phyloP scores from a whole-genome alignment of 2,113 vertebrate species.

The Chiloscyllium plagiosum region DNA sequence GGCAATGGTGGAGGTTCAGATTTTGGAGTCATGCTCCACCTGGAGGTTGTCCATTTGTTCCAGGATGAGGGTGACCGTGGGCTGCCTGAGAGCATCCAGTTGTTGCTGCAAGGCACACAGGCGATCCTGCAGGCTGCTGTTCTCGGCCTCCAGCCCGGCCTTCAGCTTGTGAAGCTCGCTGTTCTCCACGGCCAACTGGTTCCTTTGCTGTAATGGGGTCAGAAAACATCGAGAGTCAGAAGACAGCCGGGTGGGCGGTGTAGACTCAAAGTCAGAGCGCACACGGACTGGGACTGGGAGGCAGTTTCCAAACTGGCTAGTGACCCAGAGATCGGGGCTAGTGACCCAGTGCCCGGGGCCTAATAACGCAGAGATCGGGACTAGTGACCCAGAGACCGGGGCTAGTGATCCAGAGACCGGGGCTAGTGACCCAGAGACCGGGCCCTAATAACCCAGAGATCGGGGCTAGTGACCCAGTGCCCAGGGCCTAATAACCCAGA shows the following conservation, averaged over 20 bases:
- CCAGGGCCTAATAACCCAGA: too few relatives aligned
- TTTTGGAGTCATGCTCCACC: slow-evolving; percentile 8
- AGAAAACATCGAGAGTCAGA: not conserved
- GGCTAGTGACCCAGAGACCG: too few relatives aligned
- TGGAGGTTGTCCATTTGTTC: slow-evolving; percentile 40
- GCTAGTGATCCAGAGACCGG: too few relatives aligned
- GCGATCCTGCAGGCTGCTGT: slow-evolving; percentile 35
- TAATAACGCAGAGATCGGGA: too few relatives aligned
- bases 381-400: too few relatives aligned
- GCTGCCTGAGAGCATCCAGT: not conserved
- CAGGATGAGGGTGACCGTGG: slow-evolving; percentile 37
- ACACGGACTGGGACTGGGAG: too few relatives aligned
- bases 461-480: too few relatives aligned
- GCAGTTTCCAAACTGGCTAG: too few relatives aligned
- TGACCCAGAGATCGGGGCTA: too few relatives aligned
- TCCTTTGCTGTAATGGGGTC: not conserved
- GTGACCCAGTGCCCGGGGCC: too few relatives aligned
- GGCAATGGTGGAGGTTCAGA: not conserved
- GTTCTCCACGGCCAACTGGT: slow-evolving; percentile 35
- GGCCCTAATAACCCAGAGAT: too few relatives aligned
- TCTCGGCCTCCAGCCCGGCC: slow-evolving; percentile 38
- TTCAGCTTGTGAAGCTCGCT: slow-evolving; percentile 28
- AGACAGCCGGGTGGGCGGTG: not conserved
- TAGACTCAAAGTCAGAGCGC: too few relatives aligned
- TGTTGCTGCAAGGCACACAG: slow-evolving; percentile 32